Evolutionary conservation across 1,140 invertebrate species (phyloP).

Genomic region (Cyclargus thomasi): DNA sequence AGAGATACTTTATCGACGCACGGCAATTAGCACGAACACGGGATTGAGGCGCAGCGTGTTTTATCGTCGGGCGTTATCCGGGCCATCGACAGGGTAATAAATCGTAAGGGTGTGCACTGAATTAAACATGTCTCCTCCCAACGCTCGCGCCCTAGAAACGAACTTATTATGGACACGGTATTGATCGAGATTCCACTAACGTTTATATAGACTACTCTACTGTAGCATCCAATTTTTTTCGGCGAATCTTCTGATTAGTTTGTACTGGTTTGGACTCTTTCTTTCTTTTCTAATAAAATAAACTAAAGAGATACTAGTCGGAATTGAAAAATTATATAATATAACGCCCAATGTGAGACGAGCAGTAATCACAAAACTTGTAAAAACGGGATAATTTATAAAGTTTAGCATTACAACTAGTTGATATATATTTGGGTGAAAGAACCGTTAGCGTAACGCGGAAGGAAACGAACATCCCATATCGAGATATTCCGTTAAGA

Average conservation of each 20-base stretch:
- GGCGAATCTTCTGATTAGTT: too few relatives aligned
- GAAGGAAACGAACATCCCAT: not conserved
- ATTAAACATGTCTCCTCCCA: conserved; percentile 2
- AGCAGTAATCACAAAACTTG: too few relatives aligned
- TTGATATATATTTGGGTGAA: not conserved
- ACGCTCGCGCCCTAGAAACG: not conserved
- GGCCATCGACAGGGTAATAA: not conserved
- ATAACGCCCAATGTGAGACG: too few relatives aligned
- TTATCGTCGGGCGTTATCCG: not conserved
- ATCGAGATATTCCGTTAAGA: not conserved
- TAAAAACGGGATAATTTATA: too few relatives aligned
- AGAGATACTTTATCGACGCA: not conserved
- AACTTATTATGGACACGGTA: not conserved
- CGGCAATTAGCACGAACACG: not conserved
- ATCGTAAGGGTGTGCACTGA: not conserved
- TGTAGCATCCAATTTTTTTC: not conserved
- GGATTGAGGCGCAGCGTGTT: not conserved
- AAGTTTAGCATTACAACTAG: too few relatives aligned
- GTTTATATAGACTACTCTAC: not conserved
- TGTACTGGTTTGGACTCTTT: too few relatives aligned
- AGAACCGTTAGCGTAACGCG: not conserved
- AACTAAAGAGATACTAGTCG: too few relatives aligned
- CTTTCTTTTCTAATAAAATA: too few relatives aligned
- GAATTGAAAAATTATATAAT: too few relatives aligned
- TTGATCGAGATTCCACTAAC: not conserved